phyloP scores from a whole-genome alignment of 2,888 invertebrate genomes.

The Copidosoma aretas region DNA sequence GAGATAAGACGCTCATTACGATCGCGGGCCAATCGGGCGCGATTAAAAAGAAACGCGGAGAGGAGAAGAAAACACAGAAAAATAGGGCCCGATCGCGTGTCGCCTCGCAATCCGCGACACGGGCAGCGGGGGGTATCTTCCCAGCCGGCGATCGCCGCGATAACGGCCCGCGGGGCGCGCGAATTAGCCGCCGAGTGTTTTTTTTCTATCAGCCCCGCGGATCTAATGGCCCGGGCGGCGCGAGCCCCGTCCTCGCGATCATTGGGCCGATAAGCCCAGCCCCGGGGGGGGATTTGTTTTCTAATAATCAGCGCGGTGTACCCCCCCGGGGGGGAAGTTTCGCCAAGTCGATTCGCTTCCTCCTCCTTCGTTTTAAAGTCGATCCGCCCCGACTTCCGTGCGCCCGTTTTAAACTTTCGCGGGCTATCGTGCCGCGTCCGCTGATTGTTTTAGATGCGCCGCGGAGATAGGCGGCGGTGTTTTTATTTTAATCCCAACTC shows the following conservation, averaged over 20 bases:
- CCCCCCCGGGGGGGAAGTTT: conserved; percentile 31
- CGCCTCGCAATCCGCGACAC: conserved; percentile 51
- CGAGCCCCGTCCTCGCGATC: conserved; percentile 25
- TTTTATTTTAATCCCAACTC: no score
- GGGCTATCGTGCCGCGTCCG: no score
- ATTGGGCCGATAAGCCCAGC: conserved; percentile 35
- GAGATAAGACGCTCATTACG: background rate
- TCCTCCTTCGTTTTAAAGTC: background rate
- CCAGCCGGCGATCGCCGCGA: conserved; percentile 53
- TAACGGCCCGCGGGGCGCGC: conserved; percentile 24
- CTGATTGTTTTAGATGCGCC: no score
- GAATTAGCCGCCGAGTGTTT: conserved; percentile 38
- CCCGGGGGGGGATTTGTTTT: conserved; percentile 35
- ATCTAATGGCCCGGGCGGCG: conserved; percentile 20
- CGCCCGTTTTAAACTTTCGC: no score
- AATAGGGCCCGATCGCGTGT: conserved; percentile 46
- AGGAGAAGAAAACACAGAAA: conserved; percentile 41
- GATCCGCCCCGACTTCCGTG: background rate
- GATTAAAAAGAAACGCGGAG: conserved; percentile 8
- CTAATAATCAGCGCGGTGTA: conserved; percentile 39
- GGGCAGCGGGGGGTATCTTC: conserved; percentile 12
- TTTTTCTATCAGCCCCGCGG: conserved; percentile 34
- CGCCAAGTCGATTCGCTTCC: background rate
- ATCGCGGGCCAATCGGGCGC: background rate
- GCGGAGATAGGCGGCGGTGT: no score